Percentiles rank a stretch among this genome's conserved stretches.
Conservation (phyloP, 2,797 vertebrate species). For the Sebastes reedi region DNA sequence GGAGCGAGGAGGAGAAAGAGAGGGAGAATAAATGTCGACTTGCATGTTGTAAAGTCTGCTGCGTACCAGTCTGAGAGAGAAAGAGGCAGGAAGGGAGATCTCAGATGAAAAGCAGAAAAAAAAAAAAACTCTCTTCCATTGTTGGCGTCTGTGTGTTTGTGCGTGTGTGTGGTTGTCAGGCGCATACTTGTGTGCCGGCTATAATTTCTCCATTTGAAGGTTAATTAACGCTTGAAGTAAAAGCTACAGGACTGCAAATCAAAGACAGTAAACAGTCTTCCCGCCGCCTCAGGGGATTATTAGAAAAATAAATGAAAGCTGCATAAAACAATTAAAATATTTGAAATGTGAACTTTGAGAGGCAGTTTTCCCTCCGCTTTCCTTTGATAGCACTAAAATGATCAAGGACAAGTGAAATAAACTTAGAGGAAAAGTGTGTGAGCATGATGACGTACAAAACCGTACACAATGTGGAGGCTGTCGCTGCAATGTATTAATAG, state of each 20-base stretch:
- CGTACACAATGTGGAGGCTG: neutral
- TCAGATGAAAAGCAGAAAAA: constrained; percentile 61
- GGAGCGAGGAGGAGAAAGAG: constrained; percentile 58
- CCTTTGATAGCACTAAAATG: constrained; percentile 54
- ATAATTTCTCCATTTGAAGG: constrained; percentile 80
- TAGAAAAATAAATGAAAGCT: constrained; percentile 78
- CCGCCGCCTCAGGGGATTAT: constrained; percentile 73
- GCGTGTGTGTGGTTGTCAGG: constrained; percentile 1
- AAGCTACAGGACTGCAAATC: constrained; percentile 77
- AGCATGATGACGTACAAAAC: neutral
- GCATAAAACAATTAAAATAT: constrained; percentile 76
- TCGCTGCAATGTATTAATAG: neutral
- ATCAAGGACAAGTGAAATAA: constrained; percentile 67
- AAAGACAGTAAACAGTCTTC: constrained; percentile 79
- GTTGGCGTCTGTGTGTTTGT: constrained; percentile 27
- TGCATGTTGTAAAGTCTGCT: constrained; percentile 50
- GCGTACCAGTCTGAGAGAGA: constrained; percentile 3
- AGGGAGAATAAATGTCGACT: constrained; percentile 66
- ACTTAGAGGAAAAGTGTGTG: constrained; percentile 33
- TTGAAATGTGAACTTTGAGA: constrained; percentile 77
- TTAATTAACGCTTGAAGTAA: constrained; percentile 82
- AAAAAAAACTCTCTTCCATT: constrained; percentile 53
- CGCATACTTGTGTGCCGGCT: constrained; percentile 48
- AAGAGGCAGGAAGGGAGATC: constrained; percentile 62
- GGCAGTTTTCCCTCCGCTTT: constrained; percentile 38